Conservation (phyloP, 2,113 vertebrate genomes). For the Erinaceus europaeus region DNA sequence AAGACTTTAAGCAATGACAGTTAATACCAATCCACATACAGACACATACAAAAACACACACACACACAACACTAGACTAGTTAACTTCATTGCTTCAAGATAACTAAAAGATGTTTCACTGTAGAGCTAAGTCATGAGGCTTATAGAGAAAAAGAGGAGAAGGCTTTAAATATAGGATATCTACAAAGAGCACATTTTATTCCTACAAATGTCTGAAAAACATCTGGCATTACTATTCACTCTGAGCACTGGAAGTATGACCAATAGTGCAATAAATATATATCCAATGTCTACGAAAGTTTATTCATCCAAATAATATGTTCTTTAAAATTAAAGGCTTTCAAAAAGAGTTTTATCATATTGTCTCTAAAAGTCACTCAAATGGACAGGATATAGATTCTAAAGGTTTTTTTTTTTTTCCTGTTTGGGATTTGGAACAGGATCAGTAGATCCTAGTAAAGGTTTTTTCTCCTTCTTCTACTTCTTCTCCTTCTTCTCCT, state of each 20-base stretch:
- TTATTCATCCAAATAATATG: constrained; percentile 39
- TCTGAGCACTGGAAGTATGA: background rate
- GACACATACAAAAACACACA: background rate
- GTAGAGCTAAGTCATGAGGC: background rate
- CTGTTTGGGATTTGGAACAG: constrained; percentile 27
- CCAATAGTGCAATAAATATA: background rate
- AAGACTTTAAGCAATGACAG: constrained; percentile 8
- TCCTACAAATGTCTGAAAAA: constrained; percentile 2
- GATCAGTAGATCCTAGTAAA: background rate
- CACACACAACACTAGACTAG: background rate
- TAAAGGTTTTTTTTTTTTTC: background rate
- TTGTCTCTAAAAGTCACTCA: background rate
- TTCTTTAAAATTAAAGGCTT: constrained; percentile 42
- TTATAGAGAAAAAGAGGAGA: background rate
- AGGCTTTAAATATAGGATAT: background rate
- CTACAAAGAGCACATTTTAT: constrained; percentile 14
- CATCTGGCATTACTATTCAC: constrained; percentile 2
- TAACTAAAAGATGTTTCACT: background rate
- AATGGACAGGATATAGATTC: constrained; percentile 5
- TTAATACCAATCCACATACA: background rate
- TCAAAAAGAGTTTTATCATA: background rate
- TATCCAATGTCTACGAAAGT: constrained; percentile 21
- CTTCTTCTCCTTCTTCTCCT: too few species aligned
- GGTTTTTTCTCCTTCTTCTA: too few species aligned
- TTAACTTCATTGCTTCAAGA: background rate